Conservation (phyloP, 53 echinoderm and acorn worm species). For the Apostichopus leukothele region DNA sequence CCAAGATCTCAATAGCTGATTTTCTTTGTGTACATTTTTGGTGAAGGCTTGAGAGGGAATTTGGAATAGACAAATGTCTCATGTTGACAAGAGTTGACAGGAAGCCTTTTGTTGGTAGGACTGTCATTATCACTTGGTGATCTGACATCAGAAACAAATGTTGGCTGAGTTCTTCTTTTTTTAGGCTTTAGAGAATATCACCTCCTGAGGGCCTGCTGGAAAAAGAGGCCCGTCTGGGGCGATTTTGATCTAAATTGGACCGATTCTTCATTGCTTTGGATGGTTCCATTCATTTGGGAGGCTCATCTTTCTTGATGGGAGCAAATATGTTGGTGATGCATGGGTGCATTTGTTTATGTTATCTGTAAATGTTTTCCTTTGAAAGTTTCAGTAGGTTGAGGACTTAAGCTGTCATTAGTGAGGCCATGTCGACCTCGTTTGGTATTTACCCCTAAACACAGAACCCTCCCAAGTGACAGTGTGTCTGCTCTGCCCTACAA, state of each 20-base stretch:
- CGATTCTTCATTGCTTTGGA: slow-evolving; percentile 21
- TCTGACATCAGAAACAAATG: not conserved
- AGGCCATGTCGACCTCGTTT: not conserved
- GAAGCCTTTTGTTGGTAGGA: not conserved
- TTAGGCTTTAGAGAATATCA: not conserved
- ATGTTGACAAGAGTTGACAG: not conserved
- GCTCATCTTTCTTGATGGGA: slow-evolving; percentile 10
- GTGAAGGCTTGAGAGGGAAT: too few species aligned
- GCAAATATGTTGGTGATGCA: slow-evolving; percentile 25
- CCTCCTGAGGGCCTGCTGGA: slow-evolving; percentile 20
- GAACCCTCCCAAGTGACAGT: not conserved
- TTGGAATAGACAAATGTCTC: not conserved
- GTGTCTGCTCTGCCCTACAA: not conserved
- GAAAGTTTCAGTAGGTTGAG: slow-evolving; percentile 16
- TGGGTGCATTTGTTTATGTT: slow-evolving; percentile 33
- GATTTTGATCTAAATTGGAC: slow-evolving; percentile 22
- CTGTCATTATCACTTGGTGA: not conserved
- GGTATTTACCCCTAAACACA: slow-evolving; percentile 1
- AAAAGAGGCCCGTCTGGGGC: not conserved
- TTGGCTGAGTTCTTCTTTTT: not conserved
- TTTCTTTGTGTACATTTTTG: not conserved
- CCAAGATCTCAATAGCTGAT: slow-evolving; percentile 2
- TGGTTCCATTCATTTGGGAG: slow-evolving; percentile 21
- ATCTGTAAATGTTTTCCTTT: slow-evolving; percentile 36
- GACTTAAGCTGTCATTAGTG: slow-evolving; percentile 35